Evolutionary conservation across 2,113 vertebrate genomes (phyloP).

Genomic region (Catharus minimus): DNA sequence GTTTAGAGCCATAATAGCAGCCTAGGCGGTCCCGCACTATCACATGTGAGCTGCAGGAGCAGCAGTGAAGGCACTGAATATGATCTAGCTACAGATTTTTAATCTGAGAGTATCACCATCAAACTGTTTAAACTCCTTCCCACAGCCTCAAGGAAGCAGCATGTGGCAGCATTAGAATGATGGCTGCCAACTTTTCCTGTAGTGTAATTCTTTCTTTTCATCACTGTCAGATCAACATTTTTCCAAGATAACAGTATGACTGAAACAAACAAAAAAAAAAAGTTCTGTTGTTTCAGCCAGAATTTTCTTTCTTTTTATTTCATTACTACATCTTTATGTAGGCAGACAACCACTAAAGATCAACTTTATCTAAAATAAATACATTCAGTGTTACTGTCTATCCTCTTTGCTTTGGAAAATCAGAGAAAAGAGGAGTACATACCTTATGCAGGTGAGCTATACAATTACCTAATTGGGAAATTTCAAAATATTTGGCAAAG

Average conservation of each 20-base stretch:
- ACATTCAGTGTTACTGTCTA: neutral
- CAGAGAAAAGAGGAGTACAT: neutral
- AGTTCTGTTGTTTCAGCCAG: neutral
- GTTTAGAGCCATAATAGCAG: neutral
- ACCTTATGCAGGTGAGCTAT: neutral
- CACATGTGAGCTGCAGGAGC: neutral
- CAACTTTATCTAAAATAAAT: neutral
- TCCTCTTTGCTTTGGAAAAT: neutral
- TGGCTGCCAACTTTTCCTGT: neutral
- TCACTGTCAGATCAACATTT: neutral
- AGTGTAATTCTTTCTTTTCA: neutral
- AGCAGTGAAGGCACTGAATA: neutral
- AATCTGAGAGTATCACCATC: neutral
- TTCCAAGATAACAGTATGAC: neutral
- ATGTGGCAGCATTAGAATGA: neutral
- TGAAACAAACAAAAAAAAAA: neutral
- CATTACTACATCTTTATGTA: neutral
- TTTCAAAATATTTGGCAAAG: neutral
- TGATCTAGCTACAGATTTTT: neutral
- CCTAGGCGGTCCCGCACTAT: neutral
- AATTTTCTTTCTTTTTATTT: neutral
- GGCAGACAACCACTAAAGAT: neutral
- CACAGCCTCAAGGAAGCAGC: neutral
- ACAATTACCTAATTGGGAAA: neutral
- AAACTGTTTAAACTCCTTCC: neutral